A percentile compares a stretch with the other conserved stretches of the same genome.
These are phyloP conservation scores for Spodoptera littoralis DNA, from an alignment of 2,888 invertebrate genomes.

Conservation along the genomic window DNA sequence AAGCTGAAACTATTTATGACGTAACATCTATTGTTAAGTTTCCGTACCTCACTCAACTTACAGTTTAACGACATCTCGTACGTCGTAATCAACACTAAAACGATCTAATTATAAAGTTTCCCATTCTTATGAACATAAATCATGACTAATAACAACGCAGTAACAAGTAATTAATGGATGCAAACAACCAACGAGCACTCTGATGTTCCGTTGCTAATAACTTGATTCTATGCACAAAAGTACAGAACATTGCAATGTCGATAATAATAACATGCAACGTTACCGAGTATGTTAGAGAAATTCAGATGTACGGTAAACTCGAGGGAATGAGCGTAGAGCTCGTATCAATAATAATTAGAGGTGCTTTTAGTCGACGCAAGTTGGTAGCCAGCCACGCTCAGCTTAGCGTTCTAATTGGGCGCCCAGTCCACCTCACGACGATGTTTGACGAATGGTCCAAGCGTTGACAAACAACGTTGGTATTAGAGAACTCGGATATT, in stretches of 20 bases:
- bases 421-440: constrained; percentile 50
- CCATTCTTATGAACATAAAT: constrained; percentile 16
- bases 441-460: constrained; percentile 62
- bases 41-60: neutral
- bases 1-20: neutral
- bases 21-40: constrained; percentile 2
- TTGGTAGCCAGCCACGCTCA: constrained; percentile 62
- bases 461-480: constrained; percentile 60
- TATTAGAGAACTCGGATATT: constrained; percentile 50
- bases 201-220: constrained; percentile 35
- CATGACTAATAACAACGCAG: constrained; percentile 22
- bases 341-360: constrained; percentile 69
- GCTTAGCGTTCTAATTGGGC: constrained; percentile 62
- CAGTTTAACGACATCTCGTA: constrained; percentile 12
- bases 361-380: constrained; percentile 64
- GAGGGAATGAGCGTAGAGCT: constrained; percentile 51
- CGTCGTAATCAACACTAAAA: constrained; percentile 14
- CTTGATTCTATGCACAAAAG: constrained; percentile 35
- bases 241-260: constrained; percentile 40
- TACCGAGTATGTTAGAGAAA: constrained; percentile 42
- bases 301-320: constrained; percentile 51
- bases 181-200: constrained; percentile 30
- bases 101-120: constrained; percentile 10
- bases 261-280: constrained; percentile 43
- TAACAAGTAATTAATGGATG: constrained; percentile 7